These are phyloP conservation scores for Ethmia dodecea DNA, from an alignment of 2,888 invertebrate species.

Conservation along the genomic window DNA sequence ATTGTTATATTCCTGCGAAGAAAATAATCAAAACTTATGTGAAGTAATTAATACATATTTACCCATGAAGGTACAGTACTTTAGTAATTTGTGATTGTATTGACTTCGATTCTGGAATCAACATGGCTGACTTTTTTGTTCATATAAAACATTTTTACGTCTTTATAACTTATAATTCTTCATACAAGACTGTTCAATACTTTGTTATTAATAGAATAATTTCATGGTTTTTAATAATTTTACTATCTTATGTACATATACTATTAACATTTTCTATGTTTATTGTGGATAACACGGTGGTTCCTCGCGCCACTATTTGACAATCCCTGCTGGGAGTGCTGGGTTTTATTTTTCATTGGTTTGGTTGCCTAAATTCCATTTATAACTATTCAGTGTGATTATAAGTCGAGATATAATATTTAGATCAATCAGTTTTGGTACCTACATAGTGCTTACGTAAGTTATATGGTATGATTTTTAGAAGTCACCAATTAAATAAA, in stretches of 20 bases:
- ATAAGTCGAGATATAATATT: too few relatives aligned
- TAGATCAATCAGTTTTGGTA: not conserved
- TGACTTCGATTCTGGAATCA: constrained; percentile 53
- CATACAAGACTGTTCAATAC: too few relatives aligned
- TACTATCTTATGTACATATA: not conserved
- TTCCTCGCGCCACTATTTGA: constrained; percentile 33
- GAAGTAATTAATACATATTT: constrained; percentile 84
- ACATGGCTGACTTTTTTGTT: constrained; percentile 50
- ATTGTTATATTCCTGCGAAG: constrained; percentile 77
- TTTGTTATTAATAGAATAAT: not conserved
- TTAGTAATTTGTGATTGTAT: constrained; percentile 60
- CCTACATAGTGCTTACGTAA: too few relatives aligned
- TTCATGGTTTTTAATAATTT: not conserved
- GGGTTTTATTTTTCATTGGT: too few relatives aligned
- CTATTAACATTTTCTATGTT: not conserved
- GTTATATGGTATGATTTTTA: too few relatives aligned
- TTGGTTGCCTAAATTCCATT: too few relatives aligned
- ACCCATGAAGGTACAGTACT: constrained; percentile 81
- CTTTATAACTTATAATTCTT: too few relatives aligned
- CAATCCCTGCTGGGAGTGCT: too few relatives aligned
- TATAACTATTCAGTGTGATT: too few relatives aligned
- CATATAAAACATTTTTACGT: constrained; percentile 40
- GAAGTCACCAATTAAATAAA: too few relatives aligned
- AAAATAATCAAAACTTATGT: constrained; percentile 79
- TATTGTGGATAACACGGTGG: not conserved